Evolutionary conservation across 92 coral and sea anemone species (phyloP).

Genomic region (Metridium senile): DNA sequence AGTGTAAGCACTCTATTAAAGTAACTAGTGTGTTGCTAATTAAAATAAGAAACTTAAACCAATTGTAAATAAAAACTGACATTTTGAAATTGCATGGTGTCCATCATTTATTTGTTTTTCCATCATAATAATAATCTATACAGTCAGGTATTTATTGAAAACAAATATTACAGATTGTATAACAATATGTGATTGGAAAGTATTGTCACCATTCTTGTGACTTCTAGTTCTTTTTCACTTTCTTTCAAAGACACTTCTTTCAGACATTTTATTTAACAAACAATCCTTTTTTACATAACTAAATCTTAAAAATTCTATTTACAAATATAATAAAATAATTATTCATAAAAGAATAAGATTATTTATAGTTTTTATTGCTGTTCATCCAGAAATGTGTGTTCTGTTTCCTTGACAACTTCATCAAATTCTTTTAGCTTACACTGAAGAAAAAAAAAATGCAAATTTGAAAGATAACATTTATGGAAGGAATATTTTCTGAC

Average conservation of each 20-base stretch:
- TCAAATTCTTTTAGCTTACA: constrained; percentile 75
- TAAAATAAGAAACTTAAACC: no score
- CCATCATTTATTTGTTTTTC: neutral
- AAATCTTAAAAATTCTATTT: neutral
- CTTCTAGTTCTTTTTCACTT: no score
- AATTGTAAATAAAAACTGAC: neutral
- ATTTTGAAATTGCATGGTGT: no score
- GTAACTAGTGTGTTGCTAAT: no score
- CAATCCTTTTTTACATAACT: neutral
- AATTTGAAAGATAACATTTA: no score
- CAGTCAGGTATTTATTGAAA: no score
- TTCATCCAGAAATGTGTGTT: constrained; percentile 81
- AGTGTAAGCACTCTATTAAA: no score
- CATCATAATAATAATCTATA: neutral
- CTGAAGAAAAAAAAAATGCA: constrained; percentile 42
- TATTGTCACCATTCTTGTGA: no score
- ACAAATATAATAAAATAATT: no score
- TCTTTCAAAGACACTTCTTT: no score
- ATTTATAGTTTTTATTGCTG: constrained; percentile 26
- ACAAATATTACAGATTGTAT: constrained; percentile 1
- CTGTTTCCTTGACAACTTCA: constrained; percentile 81
- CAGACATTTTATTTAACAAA: neutral
- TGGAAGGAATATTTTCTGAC: no score
- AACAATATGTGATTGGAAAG: neutral
- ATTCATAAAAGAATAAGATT: neutral